These are phyloP conservation scores for Sigmodon hispidus DNA, from an alignment of 2,113 vertebrate genomes.

Conservation along the genomic window DNA sequence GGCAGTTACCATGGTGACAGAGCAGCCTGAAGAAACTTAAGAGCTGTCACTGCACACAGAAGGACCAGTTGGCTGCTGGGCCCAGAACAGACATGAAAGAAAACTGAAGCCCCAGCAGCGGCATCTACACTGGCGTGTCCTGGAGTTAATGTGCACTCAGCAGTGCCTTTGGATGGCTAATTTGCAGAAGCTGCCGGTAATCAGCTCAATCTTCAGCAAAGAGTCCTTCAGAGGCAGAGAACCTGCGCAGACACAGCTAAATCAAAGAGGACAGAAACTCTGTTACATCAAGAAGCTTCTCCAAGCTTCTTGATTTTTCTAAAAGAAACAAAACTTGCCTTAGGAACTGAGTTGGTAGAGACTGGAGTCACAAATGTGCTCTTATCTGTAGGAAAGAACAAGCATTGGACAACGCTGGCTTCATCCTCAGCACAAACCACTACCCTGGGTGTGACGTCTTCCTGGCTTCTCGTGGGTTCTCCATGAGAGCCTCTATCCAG, in stretches of 20 bases:
- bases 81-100: neutral
- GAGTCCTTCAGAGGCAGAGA: neutral
- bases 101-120: neutral
- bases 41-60: neutral
- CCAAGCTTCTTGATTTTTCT: neutral
- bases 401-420: fast-evolving
- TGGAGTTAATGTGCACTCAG: neutral
- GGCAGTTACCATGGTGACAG: neutral
- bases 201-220: fast-evolving
- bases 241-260: neutral
- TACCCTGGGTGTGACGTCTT: neutral
- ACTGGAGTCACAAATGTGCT: neutral
- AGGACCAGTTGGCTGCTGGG: neutral
- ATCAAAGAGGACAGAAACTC: neutral
- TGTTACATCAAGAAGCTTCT: neutral
- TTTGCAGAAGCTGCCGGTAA: neutral
- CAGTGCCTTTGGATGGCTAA: neutral
- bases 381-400: neutral
- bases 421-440: neutral
- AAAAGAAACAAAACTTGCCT: neutral
- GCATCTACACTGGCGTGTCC: neutral
- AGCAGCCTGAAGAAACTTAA: neutral
- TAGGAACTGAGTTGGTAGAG: neutral
- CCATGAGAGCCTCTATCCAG: conserved; percentile 97
- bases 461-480: conserved; percentile 82